phyloP scores from a whole-genome alignment of 1,140 invertebrate species.

The Trichonephila inaurata region DNA sequence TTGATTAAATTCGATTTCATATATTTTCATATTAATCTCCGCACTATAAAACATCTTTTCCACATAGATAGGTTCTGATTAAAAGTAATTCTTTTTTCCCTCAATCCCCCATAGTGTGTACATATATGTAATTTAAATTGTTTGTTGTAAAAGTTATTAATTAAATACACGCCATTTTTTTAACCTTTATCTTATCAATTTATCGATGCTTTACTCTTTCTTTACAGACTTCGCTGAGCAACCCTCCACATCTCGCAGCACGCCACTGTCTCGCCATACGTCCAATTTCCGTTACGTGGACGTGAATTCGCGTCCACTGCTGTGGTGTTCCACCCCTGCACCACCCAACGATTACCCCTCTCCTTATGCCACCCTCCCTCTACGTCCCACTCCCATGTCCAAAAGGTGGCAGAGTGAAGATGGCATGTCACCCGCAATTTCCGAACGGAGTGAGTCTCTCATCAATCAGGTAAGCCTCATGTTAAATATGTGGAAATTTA shows the following conservation, averaged over 20 bases:
- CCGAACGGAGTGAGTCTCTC: slow-evolving; percentile 63
- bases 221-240: slow-evolving; percentile 47
- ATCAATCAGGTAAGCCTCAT: slow-evolving; percentile 23
- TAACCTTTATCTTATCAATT: no score
- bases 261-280: slow-evolving; percentile 48
- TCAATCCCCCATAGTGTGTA: no score
- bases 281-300: slow-evolving; percentile 67
- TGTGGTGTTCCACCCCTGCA: slow-evolving; percentile 69
- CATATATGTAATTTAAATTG: no score
- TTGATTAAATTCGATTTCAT: no score
- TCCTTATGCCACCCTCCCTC: slow-evolving; percentile 60
- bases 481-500: not conserved
- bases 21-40: no score
- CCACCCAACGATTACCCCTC: slow-evolving; percentile 67
- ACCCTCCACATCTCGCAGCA: slow-evolving; percentile 49
- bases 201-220: not conserved
- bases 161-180: no score
- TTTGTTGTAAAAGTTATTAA: no score
- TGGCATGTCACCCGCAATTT: slow-evolving; percentile 41
- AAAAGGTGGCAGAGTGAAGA: slow-evolving; percentile 72
- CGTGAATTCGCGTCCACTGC: slow-evolving; percentile 52
- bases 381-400: slow-evolving; percentile 50
- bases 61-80: no score
- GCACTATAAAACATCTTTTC: no score
- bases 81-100: no score